Percentiles rank a stretch among this genome's conserved stretches.
phyloP scores from a whole-genome alignment of 2,113 vertebrate species.

The Notarius quadriscutis region DNA sequence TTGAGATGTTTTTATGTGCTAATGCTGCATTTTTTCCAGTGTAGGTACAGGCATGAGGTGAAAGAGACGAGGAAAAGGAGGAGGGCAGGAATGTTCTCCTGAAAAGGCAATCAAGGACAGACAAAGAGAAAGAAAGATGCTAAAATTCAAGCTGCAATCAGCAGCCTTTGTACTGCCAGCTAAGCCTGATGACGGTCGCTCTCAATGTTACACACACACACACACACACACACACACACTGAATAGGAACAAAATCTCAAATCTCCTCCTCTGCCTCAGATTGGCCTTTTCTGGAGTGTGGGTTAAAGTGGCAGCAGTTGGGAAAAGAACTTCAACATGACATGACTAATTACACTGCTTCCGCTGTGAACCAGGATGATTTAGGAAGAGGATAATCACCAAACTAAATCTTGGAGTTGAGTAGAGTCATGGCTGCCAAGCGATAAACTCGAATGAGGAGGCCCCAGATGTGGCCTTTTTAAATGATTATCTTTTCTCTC shows the following conservation, averaged over 20 bases:
- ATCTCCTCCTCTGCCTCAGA: constrained; percentile 16
- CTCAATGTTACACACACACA: constrained; percentile 7
- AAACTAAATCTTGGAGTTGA: constrained; percentile 1
- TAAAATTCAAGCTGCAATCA: constrained; percentile 43
- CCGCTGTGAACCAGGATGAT: constrained; percentile 7
- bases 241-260: background rate
- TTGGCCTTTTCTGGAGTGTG: constrained; percentile 12
- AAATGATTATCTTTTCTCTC: background rate
- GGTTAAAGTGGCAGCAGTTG: constrained; percentile 31
- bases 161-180: constrained; percentile 38
- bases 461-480: constrained; percentile 16
- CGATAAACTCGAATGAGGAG: background rate
- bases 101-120: constrained; percentile 42
- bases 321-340: constrained; percentile 8
- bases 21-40: background rate
- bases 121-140: constrained; percentile 32
- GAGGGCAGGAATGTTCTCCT: constrained; percentile 35
- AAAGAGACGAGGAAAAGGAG: background rate
- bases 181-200: constrained; percentile 27
- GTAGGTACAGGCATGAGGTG: background rate
- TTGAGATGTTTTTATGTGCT: background rate
- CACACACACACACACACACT: constrained; percentile 6
- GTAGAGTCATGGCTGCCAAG: constrained; percentile 1
- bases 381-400: constrained; percentile 23
- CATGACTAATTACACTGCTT: constrained; percentile 29